Conservation (phyloP, 2,888 invertebrate genomes). For the Epistrophe eligans region DNA sequence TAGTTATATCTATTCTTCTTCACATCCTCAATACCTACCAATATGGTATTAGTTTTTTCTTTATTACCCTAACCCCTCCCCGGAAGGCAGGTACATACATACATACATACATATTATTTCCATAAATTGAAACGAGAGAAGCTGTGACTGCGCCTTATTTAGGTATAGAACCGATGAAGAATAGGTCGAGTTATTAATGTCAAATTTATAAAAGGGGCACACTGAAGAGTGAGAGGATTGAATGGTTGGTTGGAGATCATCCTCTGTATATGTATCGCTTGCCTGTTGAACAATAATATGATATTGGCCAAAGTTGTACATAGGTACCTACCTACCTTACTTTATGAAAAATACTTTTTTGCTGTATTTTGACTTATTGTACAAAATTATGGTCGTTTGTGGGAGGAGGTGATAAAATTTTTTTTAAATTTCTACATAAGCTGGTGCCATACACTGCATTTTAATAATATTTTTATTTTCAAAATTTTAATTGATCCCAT, state of each 20-base stretch:
- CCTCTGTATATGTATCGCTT: conserved; percentile 1
- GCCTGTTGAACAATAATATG: conserved; percentile 26
- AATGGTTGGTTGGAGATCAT: conserved; percentile 8
- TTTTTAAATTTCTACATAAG: background rate
- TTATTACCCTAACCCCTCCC: background rate
- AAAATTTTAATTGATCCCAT: conserved; percentile 6
- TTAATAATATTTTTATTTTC: background rate
- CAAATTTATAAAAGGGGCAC: conserved; percentile 62
- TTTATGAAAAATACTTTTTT: background rate
- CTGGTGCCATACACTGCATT: background rate
- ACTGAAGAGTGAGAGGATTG: conserved; percentile 52
- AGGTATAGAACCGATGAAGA: conserved; percentile 53
- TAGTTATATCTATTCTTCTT: conserved; percentile 31
- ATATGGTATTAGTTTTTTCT: background rate
- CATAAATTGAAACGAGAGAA: conserved; percentile 30
- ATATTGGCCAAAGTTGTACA: background rate
- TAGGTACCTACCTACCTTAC: too few species aligned
- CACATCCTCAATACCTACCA: background rate
- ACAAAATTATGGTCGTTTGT: background rate
- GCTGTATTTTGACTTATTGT: conserved; percentile 33
- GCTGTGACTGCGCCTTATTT: conserved; percentile 48
- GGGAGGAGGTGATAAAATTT: background rate
- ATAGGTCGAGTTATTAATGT: conserved; percentile 72
- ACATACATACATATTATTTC: background rate
- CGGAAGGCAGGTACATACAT: background rate